Evolutionary conservation across 1,140 invertebrate genomes (phyloP).

Genomic region (Hyles vespertilio): DNA sequence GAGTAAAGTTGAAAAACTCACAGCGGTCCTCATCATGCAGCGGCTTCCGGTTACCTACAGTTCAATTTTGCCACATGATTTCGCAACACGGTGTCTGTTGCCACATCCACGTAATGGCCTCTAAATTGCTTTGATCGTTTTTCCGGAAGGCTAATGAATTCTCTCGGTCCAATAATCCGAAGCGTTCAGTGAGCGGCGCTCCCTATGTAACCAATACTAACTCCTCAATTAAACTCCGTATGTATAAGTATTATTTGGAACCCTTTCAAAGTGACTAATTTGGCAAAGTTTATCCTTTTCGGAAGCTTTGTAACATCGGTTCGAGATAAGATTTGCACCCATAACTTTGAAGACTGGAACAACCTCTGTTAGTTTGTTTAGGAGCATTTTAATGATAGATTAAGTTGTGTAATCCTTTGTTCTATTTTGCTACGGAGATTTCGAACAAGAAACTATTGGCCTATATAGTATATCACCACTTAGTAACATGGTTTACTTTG

Average conservation of each 20-base stretch:
- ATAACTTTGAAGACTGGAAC: too few species aligned
- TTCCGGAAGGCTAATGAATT: slow-evolving; percentile 69
- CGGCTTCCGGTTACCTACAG: too few species aligned
- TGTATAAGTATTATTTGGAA: slow-evolving; percentile 2
- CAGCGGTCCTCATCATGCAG: too few species aligned
- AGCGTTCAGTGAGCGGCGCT: slow-evolving; percentile 28
- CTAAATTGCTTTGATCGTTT: slow-evolving; percentile 71
- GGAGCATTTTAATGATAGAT: too few species aligned
- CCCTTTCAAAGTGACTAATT: slow-evolving; percentile 2
- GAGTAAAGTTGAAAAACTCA: background rate
- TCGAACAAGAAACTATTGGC: too few species aligned
- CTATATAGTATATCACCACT: too few species aligned
- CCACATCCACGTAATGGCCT: slow-evolving; percentile 36
- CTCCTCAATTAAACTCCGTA: slow-evolving; percentile 7
- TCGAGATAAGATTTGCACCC: too few species aligned
- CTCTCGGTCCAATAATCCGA: slow-evolving; percentile 57
- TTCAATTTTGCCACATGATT: slow-evolving; percentile 5
- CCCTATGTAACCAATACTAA: slow-evolving; percentile 37
- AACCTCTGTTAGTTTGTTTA: too few species aligned
- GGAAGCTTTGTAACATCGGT: background rate
- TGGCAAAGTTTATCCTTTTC: slow-evolving; percentile 1
- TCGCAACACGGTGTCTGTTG: background rate
- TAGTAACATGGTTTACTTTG: too few species aligned
- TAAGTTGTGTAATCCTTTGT: too few species aligned
- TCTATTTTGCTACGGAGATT: too few species aligned